Percentiles rank a stretch among this genome's conserved stretches.
Evolutionary conservation across 2,113 vertebrate genomes (phyloP).

Genomic region (Bos indicus): DNA sequence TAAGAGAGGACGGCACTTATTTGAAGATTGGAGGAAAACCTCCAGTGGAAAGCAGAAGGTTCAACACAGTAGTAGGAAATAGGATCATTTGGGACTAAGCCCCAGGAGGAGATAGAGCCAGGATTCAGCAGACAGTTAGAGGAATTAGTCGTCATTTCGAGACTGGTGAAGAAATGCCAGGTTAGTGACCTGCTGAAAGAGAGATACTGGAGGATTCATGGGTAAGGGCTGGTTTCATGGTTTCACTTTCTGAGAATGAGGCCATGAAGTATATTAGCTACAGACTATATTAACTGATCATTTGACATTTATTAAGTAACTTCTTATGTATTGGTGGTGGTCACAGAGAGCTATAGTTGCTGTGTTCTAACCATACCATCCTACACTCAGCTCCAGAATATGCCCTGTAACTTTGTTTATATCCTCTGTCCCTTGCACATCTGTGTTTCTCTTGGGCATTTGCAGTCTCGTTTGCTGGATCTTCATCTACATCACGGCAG

Average conservation of each 20-base stretch:
- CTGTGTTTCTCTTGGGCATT: neutral
- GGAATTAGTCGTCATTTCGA: neutral
- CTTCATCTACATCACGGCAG: neutral
- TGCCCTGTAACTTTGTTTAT: neutral
- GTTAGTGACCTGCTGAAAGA: neutral
- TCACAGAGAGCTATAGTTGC: neutral
- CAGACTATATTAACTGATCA: neutral
- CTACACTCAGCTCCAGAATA: neutral
- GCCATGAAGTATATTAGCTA: neutral
- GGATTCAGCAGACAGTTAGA: neutral
- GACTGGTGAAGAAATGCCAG: neutral
- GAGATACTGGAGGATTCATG: neutral
- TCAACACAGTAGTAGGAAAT: neutral
- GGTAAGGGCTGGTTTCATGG: neutral
- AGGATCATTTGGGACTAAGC: neutral
- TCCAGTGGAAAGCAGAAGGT: neutral
- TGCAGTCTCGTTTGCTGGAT: neutral
- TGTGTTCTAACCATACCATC: neutral
- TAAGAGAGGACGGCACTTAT: neutral
- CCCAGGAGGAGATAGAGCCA: neutral
- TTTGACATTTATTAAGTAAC: neutral
- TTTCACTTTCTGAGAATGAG: neutral
- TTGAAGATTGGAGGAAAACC: neutral
- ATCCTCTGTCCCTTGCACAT: neutral
- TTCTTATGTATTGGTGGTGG: neutral